phyloP scores from a whole-genome alignment of 2,888 invertebrate species.

The Lathronympha strigana region DNA sequence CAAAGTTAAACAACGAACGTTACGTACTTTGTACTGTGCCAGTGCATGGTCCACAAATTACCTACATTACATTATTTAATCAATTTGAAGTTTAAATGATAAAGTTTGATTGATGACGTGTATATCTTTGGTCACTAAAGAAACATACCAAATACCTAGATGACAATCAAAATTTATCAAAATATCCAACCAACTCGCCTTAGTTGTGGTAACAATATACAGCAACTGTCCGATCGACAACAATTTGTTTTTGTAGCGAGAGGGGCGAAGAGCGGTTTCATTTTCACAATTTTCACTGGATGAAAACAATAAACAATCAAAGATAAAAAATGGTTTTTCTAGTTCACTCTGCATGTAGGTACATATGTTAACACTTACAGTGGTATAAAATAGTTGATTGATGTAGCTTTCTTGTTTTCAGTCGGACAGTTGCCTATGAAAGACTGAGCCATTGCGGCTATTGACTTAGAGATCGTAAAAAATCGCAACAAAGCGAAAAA shows the following conservation, averaged over 20 bases:
- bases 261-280: background rate
- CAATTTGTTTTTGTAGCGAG: background rate
- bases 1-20: constrained; percentile 1
- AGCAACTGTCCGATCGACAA: background rate
- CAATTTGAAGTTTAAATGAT: background rate
- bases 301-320: no score
- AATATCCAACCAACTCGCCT: background rate
- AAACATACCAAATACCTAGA: constrained; percentile 10
- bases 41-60: background rate
- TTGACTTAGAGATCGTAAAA: constrained; percentile 30
- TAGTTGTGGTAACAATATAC: constrained; percentile 15
- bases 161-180: no score
- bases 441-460: background rate
- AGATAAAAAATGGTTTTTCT: no score
- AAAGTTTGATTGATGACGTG: constrained; percentile 5
- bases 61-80: background rate
- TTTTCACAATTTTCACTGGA: background rate
- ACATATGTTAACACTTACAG: background rate
- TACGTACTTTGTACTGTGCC: constrained; percentile 29
- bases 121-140: constrained; percentile 43
- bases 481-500: background rate
- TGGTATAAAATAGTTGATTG: background rate
- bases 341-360: no score
- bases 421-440: background rate
- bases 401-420: background rate